Percentiles rank a stretch among this genome's conserved stretches.
These are phyloP conservation scores for Chalcis sispes DNA, from an alignment of 2,888 invertebrate genomes.

Conservation along the genomic window DNA sequence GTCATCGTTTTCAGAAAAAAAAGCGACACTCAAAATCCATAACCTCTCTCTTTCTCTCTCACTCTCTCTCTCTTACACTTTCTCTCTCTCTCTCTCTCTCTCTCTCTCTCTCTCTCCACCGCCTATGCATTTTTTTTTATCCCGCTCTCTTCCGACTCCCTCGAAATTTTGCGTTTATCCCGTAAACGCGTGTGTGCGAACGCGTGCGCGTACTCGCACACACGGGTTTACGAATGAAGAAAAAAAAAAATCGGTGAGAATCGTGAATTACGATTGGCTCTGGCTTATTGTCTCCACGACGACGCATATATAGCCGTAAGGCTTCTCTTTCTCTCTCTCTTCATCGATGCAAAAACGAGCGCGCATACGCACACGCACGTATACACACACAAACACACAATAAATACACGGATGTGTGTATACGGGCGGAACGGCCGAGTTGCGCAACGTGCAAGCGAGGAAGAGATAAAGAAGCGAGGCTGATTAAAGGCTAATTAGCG, in stretches of 20 bases:
- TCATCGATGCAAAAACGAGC: not conserved
- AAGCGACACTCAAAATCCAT: conserved; percentile 10
- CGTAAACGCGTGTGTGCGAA: not conserved
- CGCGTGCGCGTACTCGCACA: not conserved
- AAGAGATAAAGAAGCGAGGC: conserved; percentile 23
- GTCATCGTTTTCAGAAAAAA: conserved; percentile 1
- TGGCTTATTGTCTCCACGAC: not conserved
- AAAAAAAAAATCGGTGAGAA: conserved; percentile 1
- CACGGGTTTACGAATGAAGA: too few relatives aligned
- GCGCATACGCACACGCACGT: not conserved
- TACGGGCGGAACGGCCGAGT: too few relatives aligned
- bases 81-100: conserved; percentile 30
- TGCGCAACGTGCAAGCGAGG: conserved; percentile 18
- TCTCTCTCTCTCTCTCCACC: conserved; percentile 32
- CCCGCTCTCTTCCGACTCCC: conserved; percentile 2
- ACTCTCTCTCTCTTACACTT: conserved; percentile 35
- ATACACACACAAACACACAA: not conserved
- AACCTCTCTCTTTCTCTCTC: conserved; percentile 22
- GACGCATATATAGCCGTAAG: not conserved
- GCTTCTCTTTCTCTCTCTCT: too few relatives aligned
- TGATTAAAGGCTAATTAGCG: conserved; percentile 41
- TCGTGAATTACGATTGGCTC: not conserved
- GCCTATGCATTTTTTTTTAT: too few relatives aligned
- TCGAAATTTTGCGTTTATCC: conserved; percentile 1
- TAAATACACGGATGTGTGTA: not conserved